Percentiles rank a stretch among this genome's conserved stretches.
phyloP scores from a whole-genome alignment of 2,113 vertebrate genomes.

The Symphodus melops region DNA sequence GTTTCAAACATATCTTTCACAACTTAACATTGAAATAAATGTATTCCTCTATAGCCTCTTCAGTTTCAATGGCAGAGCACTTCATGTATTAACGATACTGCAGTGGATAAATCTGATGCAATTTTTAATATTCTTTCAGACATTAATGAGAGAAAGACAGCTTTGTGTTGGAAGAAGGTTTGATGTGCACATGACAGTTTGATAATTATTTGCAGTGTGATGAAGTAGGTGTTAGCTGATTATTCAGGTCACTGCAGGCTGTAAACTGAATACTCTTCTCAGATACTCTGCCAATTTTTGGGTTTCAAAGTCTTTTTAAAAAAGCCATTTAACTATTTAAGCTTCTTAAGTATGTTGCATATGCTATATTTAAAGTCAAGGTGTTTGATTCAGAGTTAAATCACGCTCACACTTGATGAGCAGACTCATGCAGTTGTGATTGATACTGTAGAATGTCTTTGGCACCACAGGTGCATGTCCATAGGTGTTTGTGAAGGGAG shows the following conservation, averaged over 20 bases:
- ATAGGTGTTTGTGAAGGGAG: slow-evolving; percentile 29
- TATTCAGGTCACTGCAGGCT: slow-evolving; percentile 16
- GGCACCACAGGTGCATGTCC: not conserved
- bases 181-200: slow-evolving; percentile 14
- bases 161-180: not conserved
- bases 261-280: slow-evolving; percentile 1
- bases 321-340: not conserved
- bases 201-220: slow-evolving; percentile 25
- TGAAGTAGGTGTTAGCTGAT: slow-evolving; percentile 24
- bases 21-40: not conserved
- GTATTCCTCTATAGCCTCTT: not conserved
- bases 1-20: not conserved
- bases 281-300: not conserved
- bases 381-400: slow-evolving; percentile 2
- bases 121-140: not conserved
- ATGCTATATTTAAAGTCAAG: not conserved
- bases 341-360: not conserved
- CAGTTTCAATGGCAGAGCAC: not conserved
- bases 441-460: slow-evolving; percentile 4
- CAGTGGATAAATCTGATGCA: not conserved
- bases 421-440: slow-evolving; percentile 1
- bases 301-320: not conserved
- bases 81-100: not conserved
- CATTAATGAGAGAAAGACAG: not conserved
- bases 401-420: slow-evolving; percentile 14